Percentiles rank a stretch among this genome's conserved stretches.
These are phyloP conservation scores for Danionella cerebrum DNA, from an alignment of 2,113 vertebrate genomes.

Conservation along the genomic window DNA sequence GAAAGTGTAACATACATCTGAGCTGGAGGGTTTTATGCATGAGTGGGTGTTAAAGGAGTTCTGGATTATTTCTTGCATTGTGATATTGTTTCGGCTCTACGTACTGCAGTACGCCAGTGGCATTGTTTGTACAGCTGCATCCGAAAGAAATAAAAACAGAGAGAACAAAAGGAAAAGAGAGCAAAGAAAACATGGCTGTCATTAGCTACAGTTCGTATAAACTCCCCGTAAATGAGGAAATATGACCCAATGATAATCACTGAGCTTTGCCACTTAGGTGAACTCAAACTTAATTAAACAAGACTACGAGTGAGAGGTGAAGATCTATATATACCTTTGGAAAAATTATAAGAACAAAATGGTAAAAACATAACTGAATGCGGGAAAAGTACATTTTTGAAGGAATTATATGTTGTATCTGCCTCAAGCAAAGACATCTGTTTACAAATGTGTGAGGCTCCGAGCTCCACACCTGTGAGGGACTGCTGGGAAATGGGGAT, in stretches of 20 bases:
- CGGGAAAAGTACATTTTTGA: slow-evolving; percentile 36
- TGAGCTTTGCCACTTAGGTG: slow-evolving; percentile 41
- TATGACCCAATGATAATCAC: slow-evolving; percentile 47
- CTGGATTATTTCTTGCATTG: slow-evolving; percentile 25
- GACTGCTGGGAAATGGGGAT: slow-evolving; percentile 55
- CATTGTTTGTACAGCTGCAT: slow-evolving; percentile 16
- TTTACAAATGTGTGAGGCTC: slow-evolving; percentile 51
- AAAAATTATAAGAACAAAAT: slow-evolving; percentile 46
- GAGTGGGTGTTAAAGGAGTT: slow-evolving; percentile 15
- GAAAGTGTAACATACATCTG: neutral
- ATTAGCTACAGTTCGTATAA: slow-evolving; percentile 34
- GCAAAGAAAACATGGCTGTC: slow-evolving; percentile 15
- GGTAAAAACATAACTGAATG: slow-evolving; percentile 41
- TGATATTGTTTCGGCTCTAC: slow-evolving; percentile 9
- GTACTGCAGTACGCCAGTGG: slow-evolving; percentile 14
- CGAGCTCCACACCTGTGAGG: slow-evolving; percentile 65
- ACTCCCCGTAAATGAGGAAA: slow-evolving; percentile 44
- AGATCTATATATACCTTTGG: slow-evolving; percentile 44
- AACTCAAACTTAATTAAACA: slow-evolving; percentile 53
- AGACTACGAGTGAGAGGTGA: slow-evolving; percentile 22
- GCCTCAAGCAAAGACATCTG: slow-evolving; percentile 62
- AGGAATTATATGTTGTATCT: slow-evolving; percentile 39
- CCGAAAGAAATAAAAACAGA: slow-evolving; percentile 11
- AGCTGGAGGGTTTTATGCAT: neutral
- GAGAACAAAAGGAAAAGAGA: slow-evolving; percentile 23